phyloP scores from a whole-genome alignment of 2,113 vertebrate species.

The Struthidea cinerea region DNA sequence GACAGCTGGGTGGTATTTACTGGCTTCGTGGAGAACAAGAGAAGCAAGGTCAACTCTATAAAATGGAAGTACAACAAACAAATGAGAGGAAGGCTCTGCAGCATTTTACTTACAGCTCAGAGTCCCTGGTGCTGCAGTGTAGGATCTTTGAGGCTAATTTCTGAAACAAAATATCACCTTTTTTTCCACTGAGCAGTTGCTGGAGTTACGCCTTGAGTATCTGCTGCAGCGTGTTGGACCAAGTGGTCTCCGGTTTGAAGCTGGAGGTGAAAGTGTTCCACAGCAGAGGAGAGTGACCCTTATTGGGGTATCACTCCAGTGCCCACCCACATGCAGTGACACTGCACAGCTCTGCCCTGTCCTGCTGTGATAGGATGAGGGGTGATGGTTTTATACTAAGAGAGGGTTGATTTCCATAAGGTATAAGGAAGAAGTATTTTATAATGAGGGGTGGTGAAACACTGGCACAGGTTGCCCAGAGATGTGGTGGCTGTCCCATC shows the following conservation, averaged over 20 bases:
- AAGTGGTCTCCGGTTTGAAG: not conserved
- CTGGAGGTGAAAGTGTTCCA: not conserved
- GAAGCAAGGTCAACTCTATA: not conserved
- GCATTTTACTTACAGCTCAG: not conserved
- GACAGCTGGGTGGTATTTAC: not conserved
- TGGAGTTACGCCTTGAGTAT: not conserved
- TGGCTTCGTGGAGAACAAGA: not conserved
- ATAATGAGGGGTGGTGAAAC: not conserved
- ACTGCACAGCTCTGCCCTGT: not conserved
- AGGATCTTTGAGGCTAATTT: not conserved
- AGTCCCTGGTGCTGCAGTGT: not conserved
- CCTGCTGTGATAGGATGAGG: rapidly evolving
- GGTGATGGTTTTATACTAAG: not conserved
- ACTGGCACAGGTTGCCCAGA: not conserved
- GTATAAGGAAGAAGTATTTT: not conserved
- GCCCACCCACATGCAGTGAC: rapidly evolving
- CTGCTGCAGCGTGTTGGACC: not conserved
- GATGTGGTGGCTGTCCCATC: too few species aligned
- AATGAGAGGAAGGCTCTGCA: not conserved
- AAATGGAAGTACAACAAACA: not conserved
- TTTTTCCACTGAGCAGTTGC: not conserved
- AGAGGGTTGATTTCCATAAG: not conserved
- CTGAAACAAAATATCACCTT: not conserved
- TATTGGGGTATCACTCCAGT: not conserved
- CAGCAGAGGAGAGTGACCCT: rapidly evolving